Evolutionary conservation across 2,113 vertebrate genomes (phyloP).

Genomic region (Sitta europaea): DNA sequence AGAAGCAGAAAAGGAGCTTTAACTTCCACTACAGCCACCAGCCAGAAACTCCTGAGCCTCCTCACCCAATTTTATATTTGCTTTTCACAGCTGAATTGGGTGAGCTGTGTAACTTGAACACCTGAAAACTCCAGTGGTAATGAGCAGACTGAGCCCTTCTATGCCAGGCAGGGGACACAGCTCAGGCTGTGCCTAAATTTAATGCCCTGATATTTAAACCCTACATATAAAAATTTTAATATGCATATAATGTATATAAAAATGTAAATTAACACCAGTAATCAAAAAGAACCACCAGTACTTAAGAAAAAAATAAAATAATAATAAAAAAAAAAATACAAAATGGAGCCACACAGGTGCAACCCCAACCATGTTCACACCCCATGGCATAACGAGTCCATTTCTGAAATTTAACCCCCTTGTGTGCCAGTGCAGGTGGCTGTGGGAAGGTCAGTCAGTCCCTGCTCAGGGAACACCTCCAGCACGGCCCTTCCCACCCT

Average conservation of each 20-base stretch:
- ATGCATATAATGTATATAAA: neutral
- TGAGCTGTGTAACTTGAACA: neutral
- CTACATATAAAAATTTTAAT: neutral
- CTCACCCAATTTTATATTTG: neutral
- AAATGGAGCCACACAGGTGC: no score
- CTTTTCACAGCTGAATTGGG: neutral
- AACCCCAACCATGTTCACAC: accelerated
- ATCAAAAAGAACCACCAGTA: no score
- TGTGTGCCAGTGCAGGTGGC: neutral
- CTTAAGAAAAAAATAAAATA: no score
- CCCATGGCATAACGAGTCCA: accelerated
- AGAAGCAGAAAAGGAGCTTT: neutral
- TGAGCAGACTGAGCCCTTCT: neutral
- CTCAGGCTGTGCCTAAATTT: neutral
- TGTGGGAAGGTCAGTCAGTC: neutral
- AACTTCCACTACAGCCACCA: neutral
- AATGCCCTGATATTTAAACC: neutral
- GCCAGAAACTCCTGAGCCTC: accelerated
- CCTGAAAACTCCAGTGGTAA: neutral
- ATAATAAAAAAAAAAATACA: accelerated
- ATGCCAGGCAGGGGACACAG: neutral
- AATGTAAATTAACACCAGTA: neutral
- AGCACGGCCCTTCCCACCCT: accelerated
- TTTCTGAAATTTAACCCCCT: neutral
- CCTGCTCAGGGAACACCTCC: neutral